Base-by-base conservation (phyloP, 2,888 invertebrate genomes). In the Drosophila histrio region DNA sequence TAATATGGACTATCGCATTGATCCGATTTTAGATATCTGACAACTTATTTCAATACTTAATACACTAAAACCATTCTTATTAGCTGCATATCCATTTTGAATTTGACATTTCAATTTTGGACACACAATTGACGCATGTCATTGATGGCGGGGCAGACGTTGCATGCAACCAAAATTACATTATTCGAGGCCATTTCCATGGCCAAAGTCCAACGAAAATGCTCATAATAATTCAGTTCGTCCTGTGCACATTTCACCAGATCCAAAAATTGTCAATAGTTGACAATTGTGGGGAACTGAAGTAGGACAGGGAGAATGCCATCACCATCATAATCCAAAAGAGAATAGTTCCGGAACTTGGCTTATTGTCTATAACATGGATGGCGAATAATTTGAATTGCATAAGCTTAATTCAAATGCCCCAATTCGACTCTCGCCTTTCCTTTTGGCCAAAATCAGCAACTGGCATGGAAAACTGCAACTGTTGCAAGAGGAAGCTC, bases 361-460 rank as follows among this genome's bases (percentile, higher is more conserved):
- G 15, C 28, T 34, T 15, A 44, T 36, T 34, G 41, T 3, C 24
- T 32, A 36, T 58, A 58, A 54, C 69, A 68, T 63, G 41, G 44
- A 50, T 44, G 69, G 61, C 47, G 41, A 66, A 66, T 65, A 54
- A 69, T 64, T 73, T 58, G 43, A 39, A 54, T 43, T 41, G 59
- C 41, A 34, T 15, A 19, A 39, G 30, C 36, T 39, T 21, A 47
- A 32, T 47, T 28, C 19, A 17, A 30, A 46, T 19, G 44, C 8
- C 8, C 1, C 5, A 19, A 38, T 38, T 19, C n/a, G 19, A 38
- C 9, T 17, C 8, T 15, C 8, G 21, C 11, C 19, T 7, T n/a
- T 9, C 11, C 32, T 3, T 32, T 44, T 11, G 6, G 1, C 11
- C 21, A 19, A 8, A 38, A 21, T 19, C 6, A 21, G 38, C 38